These are phyloP conservation scores for Conchocele bisecta DNA, from an alignment of 2,888 invertebrate species.

Conservation along the genomic window DNA sequence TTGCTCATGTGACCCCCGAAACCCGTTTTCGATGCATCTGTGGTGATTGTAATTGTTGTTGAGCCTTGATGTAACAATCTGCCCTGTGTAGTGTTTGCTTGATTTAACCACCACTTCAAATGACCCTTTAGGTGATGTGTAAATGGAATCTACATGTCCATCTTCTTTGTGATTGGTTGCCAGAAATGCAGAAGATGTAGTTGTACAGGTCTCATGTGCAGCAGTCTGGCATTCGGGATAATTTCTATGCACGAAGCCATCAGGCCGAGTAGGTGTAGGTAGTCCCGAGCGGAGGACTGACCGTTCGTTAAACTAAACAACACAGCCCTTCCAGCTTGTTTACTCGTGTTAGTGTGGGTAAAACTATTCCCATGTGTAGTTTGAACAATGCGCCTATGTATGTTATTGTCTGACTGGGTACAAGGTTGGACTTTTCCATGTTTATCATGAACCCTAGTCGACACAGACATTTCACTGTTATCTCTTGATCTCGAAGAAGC, in stretches of 20 bases:
- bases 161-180: not conserved
- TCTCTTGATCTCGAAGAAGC: not conserved
- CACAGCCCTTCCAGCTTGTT: not conserved
- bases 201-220: constrained; percentile 22
- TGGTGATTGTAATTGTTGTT: not conserved
- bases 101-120: not conserved
- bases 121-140: not conserved
- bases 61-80: constrained; percentile 5
- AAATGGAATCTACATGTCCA: not conserved
- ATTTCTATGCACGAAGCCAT: constrained; percentile 24
- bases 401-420: constrained; percentile 4
- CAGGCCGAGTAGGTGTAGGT: constrained; percentile 6
- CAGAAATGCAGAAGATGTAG: constrained; percentile 15
- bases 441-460: constrained; percentile 26
- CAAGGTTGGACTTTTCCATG: constrained; percentile 12
- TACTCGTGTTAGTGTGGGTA: constrained; percentile 2
- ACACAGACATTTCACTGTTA: constrained; percentile 1
- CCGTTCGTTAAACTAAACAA: no score
- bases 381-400: constrained; percentile 10
- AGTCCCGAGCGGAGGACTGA: not conserved
- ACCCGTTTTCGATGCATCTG: not conserved
- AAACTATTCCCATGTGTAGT: not conserved
- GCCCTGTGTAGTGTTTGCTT: constrained; percentile 10
- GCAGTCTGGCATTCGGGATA: constrained; percentile 6
- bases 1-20: not conserved